Evolutionary conservation across 2,888 invertebrate species (phyloP), one percentile per base, ranked within the genome.

Genomic region (Psylliodes chrysocephalus): DNA sequence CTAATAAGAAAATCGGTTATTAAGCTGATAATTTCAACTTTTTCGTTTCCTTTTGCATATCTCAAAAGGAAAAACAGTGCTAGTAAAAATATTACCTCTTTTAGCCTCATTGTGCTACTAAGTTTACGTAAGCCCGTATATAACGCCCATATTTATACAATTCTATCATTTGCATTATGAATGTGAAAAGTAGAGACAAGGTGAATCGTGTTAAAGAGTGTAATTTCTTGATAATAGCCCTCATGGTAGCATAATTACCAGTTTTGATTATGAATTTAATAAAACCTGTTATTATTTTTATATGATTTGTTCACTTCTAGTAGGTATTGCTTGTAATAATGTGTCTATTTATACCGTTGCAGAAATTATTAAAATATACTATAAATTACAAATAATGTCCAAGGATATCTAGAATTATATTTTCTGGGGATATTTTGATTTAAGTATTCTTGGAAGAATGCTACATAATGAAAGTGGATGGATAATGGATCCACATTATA

Each of bases 1-100:
- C 42, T 47, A 8, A 61, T 10, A 10, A 75, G 33, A 63, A 77
- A 73, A 60, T 73, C 75, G 30, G 56, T 55, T 17, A 68, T 46
- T 5, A 69, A 44, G n/a, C 44, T 55, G 5, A 61, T 59, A 0
- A 63, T 55, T 40, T 63, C 64, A 10, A 22, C 18, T 35, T 47
- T 42, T 7, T 59, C 51, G 5, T 54, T 46, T 54, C 60, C 55
- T 12, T 30, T n/a, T 25, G 60, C 40, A 14, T 35, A 28, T n/a
- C 12, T 55, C 7, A 35, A 19, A 5, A 40, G 12, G 1, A 30
- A 7, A 10, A 49, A n/a, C 6, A 63, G n/a, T 19, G 10, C 12
- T 40, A 49, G 10, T 40, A 3, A n/a, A 49, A 25, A 15, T 10
- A 18, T 8, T 17, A 42, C 3, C 22, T 12, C 15, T 44, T 47